Percentiles rank a stretch among this genome's conserved stretches.
Conservation (phyloP, 2,888 invertebrate genomes). For the Linnaemya vulpina region DNA sequence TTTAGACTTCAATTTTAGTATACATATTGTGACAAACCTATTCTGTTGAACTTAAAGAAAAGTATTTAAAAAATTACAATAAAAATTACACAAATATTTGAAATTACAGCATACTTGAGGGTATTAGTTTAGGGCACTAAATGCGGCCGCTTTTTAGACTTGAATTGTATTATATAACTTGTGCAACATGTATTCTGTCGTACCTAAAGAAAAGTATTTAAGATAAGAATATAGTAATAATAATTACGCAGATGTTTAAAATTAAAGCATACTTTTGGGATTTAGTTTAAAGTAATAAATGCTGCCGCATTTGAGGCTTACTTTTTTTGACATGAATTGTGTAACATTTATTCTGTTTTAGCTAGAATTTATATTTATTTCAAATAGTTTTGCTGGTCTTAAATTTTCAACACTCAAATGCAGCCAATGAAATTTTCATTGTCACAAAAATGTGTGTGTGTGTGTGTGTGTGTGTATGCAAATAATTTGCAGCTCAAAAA, state of each 20-base stretch:
- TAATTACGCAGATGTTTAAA: too few relatives aligned
- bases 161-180: neutral
- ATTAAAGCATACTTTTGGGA: too few relatives aligned
- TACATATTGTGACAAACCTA: too few relatives aligned
- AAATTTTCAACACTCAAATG: neutral
- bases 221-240: too few relatives aligned
- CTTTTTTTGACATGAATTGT: neutral
- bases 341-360: neutral
- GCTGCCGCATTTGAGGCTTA: neutral
- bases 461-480: too few relatives aligned
- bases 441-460: constrained; percentile 15
- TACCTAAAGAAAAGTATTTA: too few relatives aligned
- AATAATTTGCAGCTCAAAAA: constrained; percentile 10
- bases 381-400: neutral
- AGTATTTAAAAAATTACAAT: neutral
- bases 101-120: too few relatives aligned
- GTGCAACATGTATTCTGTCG: neutral
- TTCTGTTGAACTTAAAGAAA: too few relatives aligned
- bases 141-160: neutral
- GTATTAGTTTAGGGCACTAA: neutral
- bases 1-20: too few relatives aligned
- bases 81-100: too few relatives aligned
- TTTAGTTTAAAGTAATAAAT: neutral
- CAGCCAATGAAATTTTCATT: neutral
- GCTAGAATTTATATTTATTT: neutral